Evolutionary conservation across 1,140 invertebrate genomes (phyloP).

Genomic region (Dinoponera quadriceps): DNA sequence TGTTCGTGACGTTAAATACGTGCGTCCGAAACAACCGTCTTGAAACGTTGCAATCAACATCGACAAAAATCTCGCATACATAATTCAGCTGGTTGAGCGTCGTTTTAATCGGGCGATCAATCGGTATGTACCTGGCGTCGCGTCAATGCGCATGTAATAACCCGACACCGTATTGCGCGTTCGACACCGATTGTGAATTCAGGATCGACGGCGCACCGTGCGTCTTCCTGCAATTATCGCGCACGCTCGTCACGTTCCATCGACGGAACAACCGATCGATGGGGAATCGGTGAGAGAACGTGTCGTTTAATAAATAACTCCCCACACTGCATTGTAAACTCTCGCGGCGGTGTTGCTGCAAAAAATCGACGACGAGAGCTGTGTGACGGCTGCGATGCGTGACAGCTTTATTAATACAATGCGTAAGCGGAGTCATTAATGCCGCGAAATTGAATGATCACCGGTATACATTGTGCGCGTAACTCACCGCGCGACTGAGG

Average conservation of each 20-base stretch:
- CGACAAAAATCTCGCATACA: neutral
- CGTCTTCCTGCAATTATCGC: slow-evolving; percentile 38
- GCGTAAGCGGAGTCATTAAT: slow-evolving; percentile 37
- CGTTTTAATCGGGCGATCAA: slow-evolving; percentile 7
- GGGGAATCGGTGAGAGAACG: slow-evolving; percentile 4
- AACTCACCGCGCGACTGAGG: neutral
- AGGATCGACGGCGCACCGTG: neutral
- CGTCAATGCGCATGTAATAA: slow-evolving; percentile 45
- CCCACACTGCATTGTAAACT: neutral
- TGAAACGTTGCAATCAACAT: neutral
- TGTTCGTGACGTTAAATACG: too few relatives aligned
- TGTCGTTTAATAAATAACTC: neutral
- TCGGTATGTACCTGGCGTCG: slow-evolving; percentile 13
- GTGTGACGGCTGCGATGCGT: slow-evolving; percentile 11
- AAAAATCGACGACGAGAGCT: neutral
- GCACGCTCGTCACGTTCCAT: slow-evolving; percentile 42
- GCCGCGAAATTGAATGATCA: slow-evolving; percentile 21
- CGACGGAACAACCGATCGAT: slow-evolving; percentile 1
- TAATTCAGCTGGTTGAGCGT: neutral
- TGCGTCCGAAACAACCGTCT: neutral
- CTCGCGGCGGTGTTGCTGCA: neutral
- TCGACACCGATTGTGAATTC: slow-evolving; percentile 7
- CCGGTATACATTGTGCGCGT: neutral
- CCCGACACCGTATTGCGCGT: neutral
- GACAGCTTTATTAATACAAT: slow-evolving; percentile 28